Conservation (phyloP, 2,888 invertebrate genomes). For the Tuberolachnus salignus region DNA sequence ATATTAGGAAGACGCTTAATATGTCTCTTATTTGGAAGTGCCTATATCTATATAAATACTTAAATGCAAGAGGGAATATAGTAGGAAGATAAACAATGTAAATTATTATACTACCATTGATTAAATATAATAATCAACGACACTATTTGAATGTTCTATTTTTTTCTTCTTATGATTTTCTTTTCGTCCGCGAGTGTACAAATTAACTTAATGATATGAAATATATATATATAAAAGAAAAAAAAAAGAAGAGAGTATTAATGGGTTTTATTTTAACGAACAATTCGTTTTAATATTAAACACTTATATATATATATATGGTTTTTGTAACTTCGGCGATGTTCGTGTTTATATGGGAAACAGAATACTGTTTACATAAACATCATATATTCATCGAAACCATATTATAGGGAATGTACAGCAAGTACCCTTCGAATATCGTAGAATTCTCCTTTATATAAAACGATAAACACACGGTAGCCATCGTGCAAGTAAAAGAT, state of each 20-base stretch:
- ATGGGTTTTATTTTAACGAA: neutral
- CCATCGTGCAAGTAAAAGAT: neutral
- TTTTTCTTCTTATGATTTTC: too few species aligned
- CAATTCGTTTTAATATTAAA: constrained; percentile 1
- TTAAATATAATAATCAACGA: neutral
- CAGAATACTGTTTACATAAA: constrained; percentile 34
- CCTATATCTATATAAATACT: too few species aligned
- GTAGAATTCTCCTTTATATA: neutral
- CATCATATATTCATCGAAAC: constrained; percentile 31
- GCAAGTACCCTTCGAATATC: constrained; percentile 31
- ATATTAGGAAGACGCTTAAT: too few species aligned
- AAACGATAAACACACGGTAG: constrained; percentile 40
- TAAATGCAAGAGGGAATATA: too few species aligned
- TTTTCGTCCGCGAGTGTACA: too few species aligned
- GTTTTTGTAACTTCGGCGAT: constrained; percentile 11
- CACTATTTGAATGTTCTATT: too few species aligned
- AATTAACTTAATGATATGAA: too few species aligned
- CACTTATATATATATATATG: neutral
- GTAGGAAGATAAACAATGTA: too few species aligned
- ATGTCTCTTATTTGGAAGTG: too few species aligned
- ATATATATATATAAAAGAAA: too few species aligned
- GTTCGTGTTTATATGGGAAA: constrained; percentile 27
- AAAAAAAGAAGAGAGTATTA: too few species aligned
- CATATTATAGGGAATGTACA: neutral
- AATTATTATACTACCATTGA: too few species aligned